phyloP scores from a whole-genome alignment of 1,140 invertebrate species.

The Neomicropteryx cornuta region DNA sequence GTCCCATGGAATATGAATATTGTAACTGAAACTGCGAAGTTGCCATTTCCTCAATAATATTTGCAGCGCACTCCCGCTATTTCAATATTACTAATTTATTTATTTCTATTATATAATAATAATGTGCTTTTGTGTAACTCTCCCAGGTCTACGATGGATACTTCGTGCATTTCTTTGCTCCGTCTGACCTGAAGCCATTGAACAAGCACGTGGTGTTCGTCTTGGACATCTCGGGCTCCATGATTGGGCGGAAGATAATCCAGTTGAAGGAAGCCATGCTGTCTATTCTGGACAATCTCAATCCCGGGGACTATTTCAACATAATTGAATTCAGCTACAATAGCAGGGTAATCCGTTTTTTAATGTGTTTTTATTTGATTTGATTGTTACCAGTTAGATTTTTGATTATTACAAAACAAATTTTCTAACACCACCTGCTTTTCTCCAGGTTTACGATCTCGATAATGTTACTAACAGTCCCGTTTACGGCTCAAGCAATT shows the following conservation, averaged over 20 bases:
- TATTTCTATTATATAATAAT: no score
- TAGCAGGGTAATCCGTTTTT: conserved; percentile 31
- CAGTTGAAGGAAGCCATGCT: conserved; percentile 59
- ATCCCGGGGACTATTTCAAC: conserved; percentile 51
- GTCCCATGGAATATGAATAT: no score
- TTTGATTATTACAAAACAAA: conserved; percentile 1
- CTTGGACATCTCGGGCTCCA: conserved; percentile 59
- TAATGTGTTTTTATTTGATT: background rate
- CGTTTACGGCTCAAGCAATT: conserved; percentile 9
- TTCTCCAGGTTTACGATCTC: conserved; percentile 27
- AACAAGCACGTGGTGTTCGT: conserved; percentile 62
- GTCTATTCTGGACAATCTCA: conserved; percentile 48
- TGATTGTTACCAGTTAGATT: background rate
- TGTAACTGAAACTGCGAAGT: no score
- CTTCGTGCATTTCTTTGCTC: conserved; percentile 68
- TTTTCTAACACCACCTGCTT: background rate
- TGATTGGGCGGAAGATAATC: conserved; percentile 50
- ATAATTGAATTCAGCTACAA: conserved; percentile 49
- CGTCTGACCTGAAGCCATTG: conserved; percentile 42
- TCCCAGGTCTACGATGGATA: conserved; percentile 58
- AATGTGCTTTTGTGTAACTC: background rate
- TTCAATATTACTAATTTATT: conserved; percentile 3
- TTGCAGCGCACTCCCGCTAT: no score
- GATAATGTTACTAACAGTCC: conserved; percentile 21
- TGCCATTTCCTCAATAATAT: no score